Evolutionary conservation across 2,113 vertebrate species (phyloP).

Genomic region (Macroglossus sobrinus): DNA sequence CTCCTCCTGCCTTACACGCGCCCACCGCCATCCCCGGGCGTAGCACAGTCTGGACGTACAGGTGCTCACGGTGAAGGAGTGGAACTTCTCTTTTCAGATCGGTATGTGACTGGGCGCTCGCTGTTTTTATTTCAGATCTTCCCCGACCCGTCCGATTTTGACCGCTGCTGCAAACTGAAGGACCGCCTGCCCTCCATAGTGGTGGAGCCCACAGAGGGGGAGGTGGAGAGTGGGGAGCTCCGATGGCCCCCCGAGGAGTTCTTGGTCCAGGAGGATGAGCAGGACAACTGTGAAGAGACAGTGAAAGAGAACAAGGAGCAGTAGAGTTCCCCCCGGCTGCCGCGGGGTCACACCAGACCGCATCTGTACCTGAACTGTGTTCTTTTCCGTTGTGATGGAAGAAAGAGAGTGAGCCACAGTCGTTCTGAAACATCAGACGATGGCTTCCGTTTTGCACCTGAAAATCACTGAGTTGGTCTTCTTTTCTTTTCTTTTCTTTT

Average conservation of each 20-base stretch:
- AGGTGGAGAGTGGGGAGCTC: slow-evolving; percentile 97
- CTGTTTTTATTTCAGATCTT: slow-evolving; percentile 90
- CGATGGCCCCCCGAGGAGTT: slow-evolving; percentile 98
- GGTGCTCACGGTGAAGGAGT: fast-evolving
- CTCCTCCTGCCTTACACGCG: background rate
- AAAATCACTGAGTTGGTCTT: slow-evolving; percentile 76
- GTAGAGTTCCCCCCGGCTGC: slow-evolving; percentile 72
- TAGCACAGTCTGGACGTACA: fast-evolving
- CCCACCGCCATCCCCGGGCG: background rate
- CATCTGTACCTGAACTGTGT: slow-evolving; percentile 75
- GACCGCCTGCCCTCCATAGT: slow-evolving; percentile 97
- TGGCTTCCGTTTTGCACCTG: slow-evolving; percentile 86
- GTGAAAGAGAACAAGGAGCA: slow-evolving; percentile 86
- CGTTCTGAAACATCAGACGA: slow-evolving; percentile 76
- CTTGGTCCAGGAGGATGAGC: slow-evolving; percentile 90
- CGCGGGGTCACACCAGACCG: background rate
- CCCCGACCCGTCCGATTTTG: slow-evolving; percentile 95
- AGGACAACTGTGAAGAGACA: slow-evolving; percentile 81
- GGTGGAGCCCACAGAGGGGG: slow-evolving; percentile 95
- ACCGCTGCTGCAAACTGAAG: slow-evolving; percentile 97
- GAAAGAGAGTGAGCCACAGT: slow-evolving; percentile 64
- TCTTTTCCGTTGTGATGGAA: slow-evolving; percentile 74
- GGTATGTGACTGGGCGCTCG: slow-evolving; percentile 37
- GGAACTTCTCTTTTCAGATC: background rate
- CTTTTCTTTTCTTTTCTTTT: slow-evolving; percentile 65